phyloP scores from a whole-genome alignment of 1,140 invertebrate genomes.

The Drosophila albomicans region DNA sequence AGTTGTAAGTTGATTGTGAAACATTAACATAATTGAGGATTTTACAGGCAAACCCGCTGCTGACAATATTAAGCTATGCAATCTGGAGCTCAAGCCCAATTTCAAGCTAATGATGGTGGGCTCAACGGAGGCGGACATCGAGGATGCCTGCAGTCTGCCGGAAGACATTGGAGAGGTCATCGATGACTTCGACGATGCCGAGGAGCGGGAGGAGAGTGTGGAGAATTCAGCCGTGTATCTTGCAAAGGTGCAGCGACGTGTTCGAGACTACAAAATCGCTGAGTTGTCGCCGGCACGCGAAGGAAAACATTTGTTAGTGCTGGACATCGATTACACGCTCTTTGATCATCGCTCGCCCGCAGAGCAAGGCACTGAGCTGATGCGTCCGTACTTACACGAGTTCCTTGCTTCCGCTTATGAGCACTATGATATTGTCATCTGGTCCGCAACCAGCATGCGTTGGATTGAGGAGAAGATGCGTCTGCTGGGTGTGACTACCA shows the following conservation, averaged over 20 bases:
- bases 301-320: slow-evolving; percentile 95
- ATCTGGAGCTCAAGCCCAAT: slow-evolving; percentile 92
- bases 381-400: slow-evolving; percentile 98
- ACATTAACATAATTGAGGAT: neutral
- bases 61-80: slow-evolving; percentile 89
- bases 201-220: slow-evolving; percentile 91
- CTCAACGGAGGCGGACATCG: slow-evolving; percentile 95
- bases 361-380: slow-evolving; percentile 94
- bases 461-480: slow-evolving; percentile 99
- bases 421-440: slow-evolving; percentile 94
- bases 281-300: slow-evolving; percentile 92
- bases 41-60: slow-evolving; percentile 91
- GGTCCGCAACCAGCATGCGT: slow-evolving; percentile 99
- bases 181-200: slow-evolving; percentile 94
- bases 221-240: slow-evolving; percentile 87
- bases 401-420: slow-evolving; percentile 96
- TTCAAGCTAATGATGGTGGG: slow-evolving; percentile 99
- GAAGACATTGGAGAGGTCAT: slow-evolving; percentile 93
- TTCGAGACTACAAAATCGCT: slow-evolving; percentile 94
- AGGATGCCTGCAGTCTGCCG: slow-evolving; percentile 91
- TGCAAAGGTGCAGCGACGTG: slow-evolving; percentile 92
- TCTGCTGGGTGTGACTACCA: slow-evolving; percentile 92
- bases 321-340: slow-evolving; percentile 98
- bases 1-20: neutral
- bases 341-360: slow-evolving; percentile 97